A percentile compares a stretch with the other conserved stretches of the same genome.
Evolutionary conservation across 2,113 vertebrate genomes (phyloP).

Genomic region (Uria lomvia): DNA sequence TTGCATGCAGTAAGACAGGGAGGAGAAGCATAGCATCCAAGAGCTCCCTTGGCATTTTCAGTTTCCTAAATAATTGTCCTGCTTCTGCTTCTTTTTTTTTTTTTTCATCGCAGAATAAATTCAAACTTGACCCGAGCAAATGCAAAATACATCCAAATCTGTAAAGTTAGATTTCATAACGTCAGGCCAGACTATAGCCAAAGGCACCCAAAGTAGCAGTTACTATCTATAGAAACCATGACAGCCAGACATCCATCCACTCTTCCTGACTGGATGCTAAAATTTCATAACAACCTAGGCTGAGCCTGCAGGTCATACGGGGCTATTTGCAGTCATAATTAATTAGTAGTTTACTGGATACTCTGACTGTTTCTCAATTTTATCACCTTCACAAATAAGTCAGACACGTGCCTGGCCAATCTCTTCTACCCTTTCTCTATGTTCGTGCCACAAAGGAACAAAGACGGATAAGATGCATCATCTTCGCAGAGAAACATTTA

Average conservation of each 20-base stretch:
- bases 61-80: not conserved
- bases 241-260: not conserved
- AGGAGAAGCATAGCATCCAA: not conserved
- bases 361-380: not conserved
- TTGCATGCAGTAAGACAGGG: slow-evolving; percentile 41
- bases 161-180: not conserved
- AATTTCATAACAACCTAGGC: not conserved
- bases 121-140: not conserved
- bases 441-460: not conserved
- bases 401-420: not conserved
- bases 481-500: not conserved
- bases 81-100: not conserved
- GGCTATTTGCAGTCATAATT: not conserved
- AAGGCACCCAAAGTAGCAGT: not conserved
- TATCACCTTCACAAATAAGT: not conserved
- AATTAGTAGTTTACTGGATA: not conserved
- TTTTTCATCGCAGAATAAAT: not conserved
- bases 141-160: not conserved
- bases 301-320: not conserved
- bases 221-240: not conserved
- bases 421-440: not conserved
- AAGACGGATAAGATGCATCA: not conserved
- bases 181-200: not conserved
- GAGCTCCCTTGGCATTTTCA: not conserved
- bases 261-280: not conserved